Percentiles rank a stretch among this genome's conserved stretches.
Evolutionary conservation across 1,140 invertebrate species (phyloP).

Genomic region (Anastatus disparis): DNA sequence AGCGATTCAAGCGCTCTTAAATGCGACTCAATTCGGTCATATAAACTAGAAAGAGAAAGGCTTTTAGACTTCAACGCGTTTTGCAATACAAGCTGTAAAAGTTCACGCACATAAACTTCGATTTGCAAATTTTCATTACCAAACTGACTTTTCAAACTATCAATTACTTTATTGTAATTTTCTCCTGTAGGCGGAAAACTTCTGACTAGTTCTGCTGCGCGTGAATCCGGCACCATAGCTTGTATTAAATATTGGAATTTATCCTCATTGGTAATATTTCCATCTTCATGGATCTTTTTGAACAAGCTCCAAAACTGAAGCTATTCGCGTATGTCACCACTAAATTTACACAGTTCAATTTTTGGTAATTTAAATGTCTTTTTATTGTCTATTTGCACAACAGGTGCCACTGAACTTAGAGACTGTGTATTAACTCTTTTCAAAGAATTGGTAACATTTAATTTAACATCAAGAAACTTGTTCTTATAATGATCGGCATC

Average conservation of each 20-base stretch:
- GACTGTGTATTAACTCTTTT: not conserved
- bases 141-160: conserved; percentile 43
- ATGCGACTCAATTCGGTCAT: not conserved
- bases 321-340: conserved; percentile 1
- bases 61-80: not conserved
- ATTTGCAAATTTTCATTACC: conserved; percentile 46
- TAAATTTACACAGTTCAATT: not conserved
- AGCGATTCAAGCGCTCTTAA: not conserved
- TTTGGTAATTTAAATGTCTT: not conserved
- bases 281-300: conserved; percentile 55
- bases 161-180: conserved; percentile 49
- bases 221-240: conserved; percentile 33
- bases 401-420: not conserved
- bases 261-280: conserved; percentile 42
- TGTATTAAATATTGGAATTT: conserved; percentile 52
- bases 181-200: conserved; percentile 46
- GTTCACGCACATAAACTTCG: conserved; percentile 52
- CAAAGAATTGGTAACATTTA: not conserved
- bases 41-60: not conserved
- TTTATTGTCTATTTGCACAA: not conserved
- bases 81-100: conserved; percentile 42
- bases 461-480: not conserved
- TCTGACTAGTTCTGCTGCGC: conserved; percentile 27
- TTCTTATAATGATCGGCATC: not conserved
- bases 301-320: too few species aligned